Evolutionary conservation across 1,140 invertebrate species (phyloP), one percentile per base, ranked within the genome.

Genomic region (Cotesia glomerata): DNA sequence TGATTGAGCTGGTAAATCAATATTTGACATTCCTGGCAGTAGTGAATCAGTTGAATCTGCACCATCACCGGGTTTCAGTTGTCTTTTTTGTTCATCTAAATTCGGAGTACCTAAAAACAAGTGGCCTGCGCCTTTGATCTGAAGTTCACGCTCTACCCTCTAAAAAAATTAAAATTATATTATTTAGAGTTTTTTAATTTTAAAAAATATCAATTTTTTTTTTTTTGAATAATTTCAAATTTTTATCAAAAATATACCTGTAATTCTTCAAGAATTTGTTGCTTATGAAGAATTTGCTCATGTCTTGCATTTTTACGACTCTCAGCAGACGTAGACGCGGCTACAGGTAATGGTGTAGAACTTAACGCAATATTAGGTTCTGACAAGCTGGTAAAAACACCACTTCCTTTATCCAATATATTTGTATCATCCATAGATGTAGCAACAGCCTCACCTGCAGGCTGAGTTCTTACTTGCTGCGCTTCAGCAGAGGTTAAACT

Each of bases 261-360:
- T 71, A 95, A 82, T 82, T 95, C 93, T 78, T 94, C 93, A 5
- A 94, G 87, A 78, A 94, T 93, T 80, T 93, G 92, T 84, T 94
- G 92, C 77, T 93, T 94, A 73, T 92, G 89, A 14, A 91, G 82
- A 59, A 91, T 91, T 75, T 93, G 91, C 67, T 93, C 92, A 76
- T 93, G 91, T 74, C 87, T 84, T 67, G 79, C 74, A 63, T 76
- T 82, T 68, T 83, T 87, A n/a, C 82, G 78, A 64, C 75, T 82
- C 14, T 85, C 84, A 8, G 70, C 5, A 65, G 77, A 79, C 61
- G 76, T 70, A 16, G 73, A 62, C 9, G 76, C 16, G 13, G 51
- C 73, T n/a, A 71, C 59, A 61, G 76, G 34, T 49, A 72, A 39
- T 51, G 80, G 70, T 18, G 81, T 77, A 11, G 83, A 77, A 72